phyloP scores from a whole-genome alignment of 2,797 vertebrate species.

The Chiroxiphia lanceolata region DNA sequence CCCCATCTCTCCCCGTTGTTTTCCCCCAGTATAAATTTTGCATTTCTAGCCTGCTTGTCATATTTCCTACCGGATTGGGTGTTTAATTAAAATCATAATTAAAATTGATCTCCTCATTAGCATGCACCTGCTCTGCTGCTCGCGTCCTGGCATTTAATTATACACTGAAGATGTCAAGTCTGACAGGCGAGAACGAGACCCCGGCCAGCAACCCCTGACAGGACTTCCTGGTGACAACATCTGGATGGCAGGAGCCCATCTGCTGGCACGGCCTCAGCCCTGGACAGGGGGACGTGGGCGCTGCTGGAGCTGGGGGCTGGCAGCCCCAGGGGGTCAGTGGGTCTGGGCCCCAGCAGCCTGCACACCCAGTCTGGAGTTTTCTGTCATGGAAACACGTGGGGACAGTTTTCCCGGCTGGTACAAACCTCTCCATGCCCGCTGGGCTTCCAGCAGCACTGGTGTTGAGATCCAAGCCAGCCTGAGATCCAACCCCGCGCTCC shows the following conservation, averaged over 20 bases:
- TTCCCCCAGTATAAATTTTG: conserved; percentile 47
- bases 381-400: fast-evolving
- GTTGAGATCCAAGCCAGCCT: neutral
- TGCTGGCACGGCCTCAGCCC: neutral
- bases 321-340: neutral
- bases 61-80: conserved; percentile 83
- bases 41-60: conserved; percentile 77
- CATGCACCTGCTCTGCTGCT: conserved; percentile 86
- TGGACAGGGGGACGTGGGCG: neutral
- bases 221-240: conserved; percentile 38
- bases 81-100: conserved; percentile 93
- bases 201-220: conserved; percentile 54
- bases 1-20: neutral
- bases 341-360: neutral
- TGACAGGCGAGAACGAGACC: conserved; percentile 77
- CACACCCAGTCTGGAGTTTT: neutral
- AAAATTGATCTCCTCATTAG: conserved; percentile 91
- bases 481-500: neutral
- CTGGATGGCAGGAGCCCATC: conserved; percentile 6
- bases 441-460: neutral
- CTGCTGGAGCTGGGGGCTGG: neutral
- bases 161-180: conserved; percentile 78
- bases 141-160: conserved; percentile 78
- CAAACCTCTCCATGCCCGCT: neutral
- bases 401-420: neutral